Base-by-base conservation (phyloP, 2,113 vertebrate genomes). In the Rhinogobius similis region DNA sequence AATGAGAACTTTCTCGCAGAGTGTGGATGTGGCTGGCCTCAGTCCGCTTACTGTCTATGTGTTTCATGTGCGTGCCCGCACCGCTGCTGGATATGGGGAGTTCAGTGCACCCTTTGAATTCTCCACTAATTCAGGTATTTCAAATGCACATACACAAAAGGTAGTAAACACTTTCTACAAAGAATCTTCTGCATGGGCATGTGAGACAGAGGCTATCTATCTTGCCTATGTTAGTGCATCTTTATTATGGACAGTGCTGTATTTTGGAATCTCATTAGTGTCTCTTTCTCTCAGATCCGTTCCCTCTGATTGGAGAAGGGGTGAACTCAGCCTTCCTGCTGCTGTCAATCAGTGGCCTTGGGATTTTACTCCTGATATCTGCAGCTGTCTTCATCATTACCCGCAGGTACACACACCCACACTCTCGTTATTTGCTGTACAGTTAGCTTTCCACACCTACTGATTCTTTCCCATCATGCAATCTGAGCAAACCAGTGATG, bases 371-470 rank as follows among this genome's bases (percentile, higher is more conserved):
- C 92, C 94, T 98, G 89, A 96, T 98, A 90, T 96, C 98, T 82
- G 94, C 96, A 61, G 95, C 94, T 23, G 95, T 96, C 64, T 97
- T 99, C 93, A 93, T 98, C 91, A 98, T 99, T 90, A 97, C 95
- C 83, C 95, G 95, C 92, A 97, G 97, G 97, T 99, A 95, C 84
- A 86, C 20, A 78, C 24, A 68, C 29, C 85, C 48, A 62, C 64
- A 70, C 62, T 62, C 58, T 43, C 12, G 41, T 64, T 76, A 18
- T 52, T 44, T 62, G 67, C 75, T 68, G 58, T 62, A 46, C 65
- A 46, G 67, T 32, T 68, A 67, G 24, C 10, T 27, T 1, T 43
- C 24, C 73, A 72, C 69, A 75, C 66, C 66, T 67, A 75, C 62
- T 59, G 38, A 73, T 62, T 73, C 53, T 65, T 79, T 79, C 72